phyloP scores from a whole-genome alignment of 2,888 invertebrate species.

The Eupeodes latifasciatus region DNA sequence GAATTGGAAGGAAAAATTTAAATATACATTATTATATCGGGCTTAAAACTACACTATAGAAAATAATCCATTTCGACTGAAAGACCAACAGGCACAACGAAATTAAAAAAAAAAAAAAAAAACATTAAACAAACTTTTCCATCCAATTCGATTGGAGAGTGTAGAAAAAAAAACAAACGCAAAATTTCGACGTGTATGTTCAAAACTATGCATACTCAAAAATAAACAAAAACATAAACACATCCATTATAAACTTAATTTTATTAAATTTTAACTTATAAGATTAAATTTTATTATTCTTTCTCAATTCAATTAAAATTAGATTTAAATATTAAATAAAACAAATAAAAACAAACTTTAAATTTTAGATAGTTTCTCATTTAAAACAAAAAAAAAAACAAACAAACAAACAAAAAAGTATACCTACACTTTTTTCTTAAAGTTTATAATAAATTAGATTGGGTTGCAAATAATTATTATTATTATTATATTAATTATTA shows the following conservation, averaged over 20 bases:
- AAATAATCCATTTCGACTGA: no score
- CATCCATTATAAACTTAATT: constrained; percentile 73
- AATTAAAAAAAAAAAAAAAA: no score
- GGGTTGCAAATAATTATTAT: constrained; percentile 60
- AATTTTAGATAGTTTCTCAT: constrained; percentile 62
- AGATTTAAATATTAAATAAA: constrained; percentile 28
- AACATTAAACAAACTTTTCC: neutral
- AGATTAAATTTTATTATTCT: constrained; percentile 56
- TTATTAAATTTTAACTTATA: constrained; percentile 52
- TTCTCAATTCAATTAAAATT: constrained; percentile 42
- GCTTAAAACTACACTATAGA: neutral
- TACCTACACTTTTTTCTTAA: constrained; percentile 42
- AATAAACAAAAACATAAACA: constrained; percentile 18
- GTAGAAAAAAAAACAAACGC: neutral
- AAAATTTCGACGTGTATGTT: constrained; percentile 46
- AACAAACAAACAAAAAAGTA: neutral
- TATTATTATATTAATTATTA: no score
- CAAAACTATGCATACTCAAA: constrained; percentile 40
- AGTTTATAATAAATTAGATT: constrained; percentile 66
- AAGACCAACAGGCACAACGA: no score
- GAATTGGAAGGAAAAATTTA: neutral
- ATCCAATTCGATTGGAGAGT: neutral
- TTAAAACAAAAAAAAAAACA: no score
- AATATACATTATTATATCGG: neutral
- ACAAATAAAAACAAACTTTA: constrained; percentile 20